These are phyloP conservation scores for Butorides virescens DNA, from an alignment of 2,113 vertebrate genomes.

Conservation along the genomic window DNA sequence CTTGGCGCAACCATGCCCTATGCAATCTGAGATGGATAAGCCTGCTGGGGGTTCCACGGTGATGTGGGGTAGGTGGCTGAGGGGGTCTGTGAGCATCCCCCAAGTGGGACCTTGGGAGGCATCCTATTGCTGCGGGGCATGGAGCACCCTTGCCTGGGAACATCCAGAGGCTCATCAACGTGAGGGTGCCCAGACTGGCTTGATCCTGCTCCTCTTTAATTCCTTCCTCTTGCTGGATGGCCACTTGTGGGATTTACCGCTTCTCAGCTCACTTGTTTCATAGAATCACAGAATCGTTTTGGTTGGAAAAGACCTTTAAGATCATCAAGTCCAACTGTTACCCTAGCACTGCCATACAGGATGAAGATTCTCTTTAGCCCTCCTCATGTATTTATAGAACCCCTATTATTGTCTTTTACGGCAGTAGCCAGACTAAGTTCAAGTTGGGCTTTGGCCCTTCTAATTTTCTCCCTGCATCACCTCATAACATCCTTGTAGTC, in stretches of 20 bases:
- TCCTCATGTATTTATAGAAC: no score
- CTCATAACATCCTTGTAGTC: no score
- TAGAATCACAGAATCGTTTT: no score
- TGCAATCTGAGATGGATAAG: not conserved
- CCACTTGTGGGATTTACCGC: not conserved
- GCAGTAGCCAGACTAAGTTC: no score
- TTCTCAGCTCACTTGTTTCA: not conserved
- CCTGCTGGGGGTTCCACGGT: rapidly evolving
- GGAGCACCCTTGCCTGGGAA: not conserved
- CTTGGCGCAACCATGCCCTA: not conserved
- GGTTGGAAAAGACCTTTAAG: no score
- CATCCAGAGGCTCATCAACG: not conserved
- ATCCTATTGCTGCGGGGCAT: not conserved
- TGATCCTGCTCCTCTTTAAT: not conserved
- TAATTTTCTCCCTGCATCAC: no score
- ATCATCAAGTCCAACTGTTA: no score
- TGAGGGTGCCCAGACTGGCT: not conserved
- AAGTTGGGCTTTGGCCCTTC: no score
- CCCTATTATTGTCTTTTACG: no score
- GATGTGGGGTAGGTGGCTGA: not conserved
- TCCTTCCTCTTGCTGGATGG: not conserved
- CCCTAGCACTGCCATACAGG: no score
- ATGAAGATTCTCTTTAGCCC: no score
- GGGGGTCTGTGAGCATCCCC: not conserved
- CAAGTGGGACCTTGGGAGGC: not conserved